These are phyloP conservation scores for Drosophila formosana DNA, from an alignment of 2,888 invertebrate species.

Conservation along the genomic window DNA sequence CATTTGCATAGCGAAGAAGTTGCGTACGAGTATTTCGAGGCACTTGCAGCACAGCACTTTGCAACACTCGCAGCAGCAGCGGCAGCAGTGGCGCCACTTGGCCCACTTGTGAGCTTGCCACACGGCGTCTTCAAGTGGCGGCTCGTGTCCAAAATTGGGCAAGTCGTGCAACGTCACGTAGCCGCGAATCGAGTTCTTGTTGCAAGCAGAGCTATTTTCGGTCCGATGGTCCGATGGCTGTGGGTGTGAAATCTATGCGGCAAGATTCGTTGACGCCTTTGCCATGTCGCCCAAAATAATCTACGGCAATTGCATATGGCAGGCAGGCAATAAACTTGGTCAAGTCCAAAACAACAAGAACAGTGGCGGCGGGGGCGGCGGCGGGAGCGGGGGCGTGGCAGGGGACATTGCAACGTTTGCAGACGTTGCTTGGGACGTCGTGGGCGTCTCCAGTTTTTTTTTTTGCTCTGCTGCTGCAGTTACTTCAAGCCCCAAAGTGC, in stretches of 20 bases:
- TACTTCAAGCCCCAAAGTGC: conserved; percentile 63
- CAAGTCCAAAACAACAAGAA: conserved; percentile 69
- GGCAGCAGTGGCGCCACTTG: conserved; percentile 27
- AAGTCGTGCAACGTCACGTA: conserved; percentile 71
- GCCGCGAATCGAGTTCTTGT: conserved; percentile 6
- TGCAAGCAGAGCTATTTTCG: conserved; percentile 17
- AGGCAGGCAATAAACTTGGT: conserved; percentile 80
- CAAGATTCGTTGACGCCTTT: conserved; percentile 57
- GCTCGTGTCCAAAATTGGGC: conserved; percentile 68
- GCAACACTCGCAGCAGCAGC: conserved; percentile 1
- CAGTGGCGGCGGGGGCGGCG: not conserved
- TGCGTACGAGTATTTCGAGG: not conserved
- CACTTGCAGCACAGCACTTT: conserved; percentile 7
- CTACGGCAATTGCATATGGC: conserved; percentile 80
- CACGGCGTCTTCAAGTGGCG: conserved; percentile 53
- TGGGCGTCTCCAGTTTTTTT: conserved; percentile 39
- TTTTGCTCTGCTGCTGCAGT: conserved; percentile 41
- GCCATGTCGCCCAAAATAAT: conserved; percentile 71
- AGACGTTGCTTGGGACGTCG: conserved; percentile 13
- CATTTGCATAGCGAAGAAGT: conserved; percentile 39
- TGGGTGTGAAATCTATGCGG: conserved; percentile 57
- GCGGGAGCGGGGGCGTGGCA: not conserved
- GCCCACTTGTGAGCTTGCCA: conserved; percentile 38
- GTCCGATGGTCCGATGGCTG: conserved; percentile 20
- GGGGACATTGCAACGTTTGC: not conserved